These are phyloP conservation scores for Drosophila mayaguana DNA, from an alignment of 2,888 invertebrate species.

Conservation along the genomic window DNA sequence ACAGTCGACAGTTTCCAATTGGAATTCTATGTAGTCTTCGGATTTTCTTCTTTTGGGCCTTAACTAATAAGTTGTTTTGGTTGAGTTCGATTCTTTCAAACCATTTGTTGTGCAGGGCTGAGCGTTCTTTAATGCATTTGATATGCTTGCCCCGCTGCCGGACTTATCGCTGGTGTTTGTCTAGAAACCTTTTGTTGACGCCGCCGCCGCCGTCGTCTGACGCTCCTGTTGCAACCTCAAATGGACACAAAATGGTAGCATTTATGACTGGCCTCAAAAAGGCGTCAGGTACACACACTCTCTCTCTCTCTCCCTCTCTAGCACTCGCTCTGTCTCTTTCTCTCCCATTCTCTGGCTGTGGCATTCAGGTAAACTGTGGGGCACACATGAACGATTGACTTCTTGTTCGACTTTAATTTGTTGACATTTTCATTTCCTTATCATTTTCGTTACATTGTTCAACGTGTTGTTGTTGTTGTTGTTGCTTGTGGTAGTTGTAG, in stretches of 20 bases:
- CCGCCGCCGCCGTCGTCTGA: constrained; percentile 1
- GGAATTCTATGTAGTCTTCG: constrained; percentile 23
- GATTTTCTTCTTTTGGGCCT: constrained; percentile 8
- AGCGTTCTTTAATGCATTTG: constrained; percentile 26
- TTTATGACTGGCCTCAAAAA: constrained; percentile 20
- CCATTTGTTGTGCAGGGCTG: constrained; percentile 5
- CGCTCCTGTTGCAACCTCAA: constrained; percentile 28
- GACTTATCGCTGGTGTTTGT: constrained; percentile 28
- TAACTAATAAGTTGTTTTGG: constrained; percentile 21
- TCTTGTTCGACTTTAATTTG: constrained; percentile 52
- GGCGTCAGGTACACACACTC: constrained; percentile 6
- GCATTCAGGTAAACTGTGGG: constrained; percentile 13
- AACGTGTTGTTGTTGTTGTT: constrained; percentile 15
- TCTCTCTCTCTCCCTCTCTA: too few species aligned
- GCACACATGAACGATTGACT: constrained; percentile 35
- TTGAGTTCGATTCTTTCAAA: constrained; percentile 13
- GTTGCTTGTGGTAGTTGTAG: constrained; percentile 11
- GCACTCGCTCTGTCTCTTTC: too few species aligned
- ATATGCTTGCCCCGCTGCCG: constrained; percentile 5
- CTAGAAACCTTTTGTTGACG: constrained; percentile 19
- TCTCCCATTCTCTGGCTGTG: neutral
- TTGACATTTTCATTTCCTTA: constrained; percentile 59
- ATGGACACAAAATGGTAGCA: constrained; percentile 36
- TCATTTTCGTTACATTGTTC: constrained; percentile 46
- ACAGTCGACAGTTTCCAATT: constrained; percentile 4